These are phyloP conservation scores for Myoxocephalus aenaeus DNA, from an alignment of 2,797 vertebrate species.

Conservation along the genomic window DNA sequence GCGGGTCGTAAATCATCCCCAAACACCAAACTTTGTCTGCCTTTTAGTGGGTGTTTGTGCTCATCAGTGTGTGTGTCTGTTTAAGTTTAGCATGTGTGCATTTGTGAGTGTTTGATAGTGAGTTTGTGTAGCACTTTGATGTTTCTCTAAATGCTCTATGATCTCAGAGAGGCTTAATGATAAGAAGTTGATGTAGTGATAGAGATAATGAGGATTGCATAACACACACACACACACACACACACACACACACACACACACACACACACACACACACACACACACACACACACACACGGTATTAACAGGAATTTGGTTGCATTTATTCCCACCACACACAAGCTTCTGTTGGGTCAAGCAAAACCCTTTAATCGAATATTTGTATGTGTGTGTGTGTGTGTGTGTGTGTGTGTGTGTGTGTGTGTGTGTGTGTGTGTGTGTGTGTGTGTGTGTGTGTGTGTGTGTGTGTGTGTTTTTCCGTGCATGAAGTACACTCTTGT, in stretches of 20 bases:
- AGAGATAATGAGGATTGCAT: conserved; percentile 74
- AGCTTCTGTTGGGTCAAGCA: conserved; percentile 24
- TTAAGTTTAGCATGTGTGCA: conserved; percentile 1
- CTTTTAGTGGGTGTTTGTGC: conserved; percentile 33
- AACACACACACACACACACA: conserved; percentile 37
- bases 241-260: conserved; percentile 14
- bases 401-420: not conserved
- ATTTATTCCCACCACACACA: conserved; percentile 21
- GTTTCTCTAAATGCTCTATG: conserved; percentile 58
- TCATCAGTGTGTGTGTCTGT: conserved; percentile 3
- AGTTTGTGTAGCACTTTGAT: conserved; percentile 62
- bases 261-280: conserved; percentile 24
- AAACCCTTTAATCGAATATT: conserved; percentile 21
- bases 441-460: not conserved
- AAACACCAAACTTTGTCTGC: conserved; percentile 40
- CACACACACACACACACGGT: not conserved
- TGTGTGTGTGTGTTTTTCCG: conserved; percentile 2
- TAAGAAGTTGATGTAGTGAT: conserved; percentile 69
- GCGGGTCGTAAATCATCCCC: conserved; percentile 61
- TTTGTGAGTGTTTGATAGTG: conserved; percentile 23
- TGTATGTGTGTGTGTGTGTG: conserved; percentile 5
- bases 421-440: conserved; percentile 6
- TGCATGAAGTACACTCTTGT: conserved; percentile 1
- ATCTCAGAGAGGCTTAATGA: conserved; percentile 68
- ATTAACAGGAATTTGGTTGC: conserved; percentile 35